Evolutionary conservation across 2,797 vertebrate species (phyloP).

Genomic region (Chelon labrosus): DNA sequence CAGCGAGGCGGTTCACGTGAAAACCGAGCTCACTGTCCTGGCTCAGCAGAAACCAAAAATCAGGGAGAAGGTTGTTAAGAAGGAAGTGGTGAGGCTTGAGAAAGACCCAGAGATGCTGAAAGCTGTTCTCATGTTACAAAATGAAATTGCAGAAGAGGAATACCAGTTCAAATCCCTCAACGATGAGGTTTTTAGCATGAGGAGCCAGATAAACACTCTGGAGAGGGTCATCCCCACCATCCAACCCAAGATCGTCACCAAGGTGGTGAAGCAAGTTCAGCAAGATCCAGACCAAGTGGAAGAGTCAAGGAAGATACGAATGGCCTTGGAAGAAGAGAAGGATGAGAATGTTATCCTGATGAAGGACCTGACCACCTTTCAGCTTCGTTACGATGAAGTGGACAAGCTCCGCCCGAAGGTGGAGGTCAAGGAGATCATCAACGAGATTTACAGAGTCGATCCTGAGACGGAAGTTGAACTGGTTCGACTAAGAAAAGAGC

Average conservation of each 20-base stretch:
- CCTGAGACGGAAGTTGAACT: slow-evolving; percentile 91
- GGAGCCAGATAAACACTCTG: slow-evolving; percentile 86
- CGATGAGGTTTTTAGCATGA: slow-evolving; percentile 81
- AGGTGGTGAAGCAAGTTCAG: slow-evolving; percentile 92
- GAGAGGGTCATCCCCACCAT: slow-evolving; percentile 90
- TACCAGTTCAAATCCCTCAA: slow-evolving; percentile 79
- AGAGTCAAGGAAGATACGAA: slow-evolving; percentile 85
- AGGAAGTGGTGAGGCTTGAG: slow-evolving; percentile 92
- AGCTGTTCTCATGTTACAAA: slow-evolving; percentile 84
- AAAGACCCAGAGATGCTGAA: slow-evolving; percentile 93
- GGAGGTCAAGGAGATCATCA: slow-evolving; percentile 91
- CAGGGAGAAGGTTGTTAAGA: slow-evolving; percentile 90
- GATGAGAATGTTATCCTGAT: slow-evolving; percentile 80
- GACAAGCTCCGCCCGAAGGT: slow-evolving; percentile 86
- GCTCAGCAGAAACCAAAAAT: slow-evolving; percentile 87
- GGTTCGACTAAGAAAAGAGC: slow-evolving; percentile 84
- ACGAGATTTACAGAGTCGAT: slow-evolving; percentile 91
- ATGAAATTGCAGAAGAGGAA: slow-evolving; percentile 84
- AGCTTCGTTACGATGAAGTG: slow-evolving; percentile 73
- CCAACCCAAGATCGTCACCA: slow-evolving; percentile 92
- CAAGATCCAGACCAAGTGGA: slow-evolving; percentile 86
- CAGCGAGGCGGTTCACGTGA: slow-evolving; percentile 81
- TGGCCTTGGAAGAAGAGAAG: slow-evolving; percentile 87
- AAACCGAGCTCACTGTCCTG: slow-evolving; percentile 86
- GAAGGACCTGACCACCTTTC: slow-evolving; percentile 86